Percentiles rank a stretch among this genome's conserved stretches.
These are phyloP conservation scores for Varecia variegata DNA, from an alignment of 2,797 vertebrate genomes.

Conservation along the genomic window DNA sequence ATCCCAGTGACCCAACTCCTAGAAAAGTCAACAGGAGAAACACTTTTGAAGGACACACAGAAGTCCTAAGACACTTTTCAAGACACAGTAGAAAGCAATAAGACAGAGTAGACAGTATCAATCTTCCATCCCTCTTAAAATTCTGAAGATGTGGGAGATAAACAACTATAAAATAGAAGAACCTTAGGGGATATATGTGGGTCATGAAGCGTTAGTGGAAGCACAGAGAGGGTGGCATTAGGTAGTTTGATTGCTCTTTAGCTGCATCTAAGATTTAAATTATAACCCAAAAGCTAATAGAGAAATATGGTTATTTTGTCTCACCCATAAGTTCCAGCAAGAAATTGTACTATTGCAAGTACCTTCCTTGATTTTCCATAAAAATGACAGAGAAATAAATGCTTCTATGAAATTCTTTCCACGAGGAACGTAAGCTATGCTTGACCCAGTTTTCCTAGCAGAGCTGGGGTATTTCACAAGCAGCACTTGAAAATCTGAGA, in stretches of 20 bases:
- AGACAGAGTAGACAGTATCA: not conserved
- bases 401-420: constrained; percentile 46
- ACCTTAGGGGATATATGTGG: not conserved
- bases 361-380: constrained; percentile 31
- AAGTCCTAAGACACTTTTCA: constrained; percentile 15
- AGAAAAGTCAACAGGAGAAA: constrained; percentile 53
- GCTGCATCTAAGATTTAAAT: not conserved
- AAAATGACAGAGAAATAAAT: constrained; percentile 34
- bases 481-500: constrained; percentile 56
- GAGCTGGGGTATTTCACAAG: not conserved
- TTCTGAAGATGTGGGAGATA: constrained; percentile 11
- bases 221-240: not conserved
- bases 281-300: not conserved
- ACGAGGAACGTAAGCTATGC: constrained; percentile 19
- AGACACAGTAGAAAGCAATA: not conserved
- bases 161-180: not conserved
- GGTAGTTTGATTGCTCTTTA: not conserved
- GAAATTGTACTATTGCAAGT: not conserved
- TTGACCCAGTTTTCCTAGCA: constrained; percentile 64
- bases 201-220: not conserved
- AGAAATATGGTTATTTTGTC: not conserved
- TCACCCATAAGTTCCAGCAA: not conserved
- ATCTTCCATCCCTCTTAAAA: not conserved
- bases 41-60: not conserved
- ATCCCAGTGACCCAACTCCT: constrained; percentile 39